These are phyloP conservation scores for Dipodomys merriami DNA, from an alignment of 2,113 vertebrate species.

Conservation along the genomic window DNA sequence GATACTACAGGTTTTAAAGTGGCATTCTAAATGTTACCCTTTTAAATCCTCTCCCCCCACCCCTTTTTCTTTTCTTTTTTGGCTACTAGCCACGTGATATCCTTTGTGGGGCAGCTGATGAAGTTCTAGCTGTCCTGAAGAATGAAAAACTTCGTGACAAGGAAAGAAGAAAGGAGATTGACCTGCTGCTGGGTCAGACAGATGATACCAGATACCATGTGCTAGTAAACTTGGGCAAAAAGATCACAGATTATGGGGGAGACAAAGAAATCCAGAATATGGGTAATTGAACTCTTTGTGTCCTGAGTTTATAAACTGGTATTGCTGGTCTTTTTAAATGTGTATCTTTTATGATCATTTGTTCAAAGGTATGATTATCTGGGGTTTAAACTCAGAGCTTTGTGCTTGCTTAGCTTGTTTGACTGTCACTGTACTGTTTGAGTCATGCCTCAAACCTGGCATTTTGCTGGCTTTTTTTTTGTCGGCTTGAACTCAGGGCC, in stretches of 20 bases:
- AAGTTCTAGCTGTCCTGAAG: slow-evolving; percentile 96
- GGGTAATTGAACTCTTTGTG: slow-evolving; percentile 85
- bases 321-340: not conserved
- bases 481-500: too few species aligned
- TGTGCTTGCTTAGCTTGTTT: too few species aligned
- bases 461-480: too few species aligned
- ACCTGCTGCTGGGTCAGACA: slow-evolving; percentile 94
- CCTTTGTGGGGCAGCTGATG: slow-evolving; percentile 96
- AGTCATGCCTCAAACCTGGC: too few species aligned
- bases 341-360: not conserved
- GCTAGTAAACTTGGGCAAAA: slow-evolving; percentile 97
- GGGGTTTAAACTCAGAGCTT: not conserved
- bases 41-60: not conserved
- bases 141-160: slow-evolving; percentile 98
- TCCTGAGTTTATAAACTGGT: not conserved
- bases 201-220: slow-evolving; percentile 98
- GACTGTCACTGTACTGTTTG: too few species aligned
- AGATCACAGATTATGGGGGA: slow-evolving; percentile 96
- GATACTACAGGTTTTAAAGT: not conserved
- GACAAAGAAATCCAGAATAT: slow-evolving; percentile 99
- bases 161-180: slow-evolving; percentile 94
- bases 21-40: not conserved
- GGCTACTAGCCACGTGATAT: slow-evolving; percentile 93
- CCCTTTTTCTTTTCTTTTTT: not conserved
- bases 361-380: not conserved